phyloP scores from a whole-genome alignment of 2,113 vertebrate genomes.

The Anhinga anhinga region DNA sequence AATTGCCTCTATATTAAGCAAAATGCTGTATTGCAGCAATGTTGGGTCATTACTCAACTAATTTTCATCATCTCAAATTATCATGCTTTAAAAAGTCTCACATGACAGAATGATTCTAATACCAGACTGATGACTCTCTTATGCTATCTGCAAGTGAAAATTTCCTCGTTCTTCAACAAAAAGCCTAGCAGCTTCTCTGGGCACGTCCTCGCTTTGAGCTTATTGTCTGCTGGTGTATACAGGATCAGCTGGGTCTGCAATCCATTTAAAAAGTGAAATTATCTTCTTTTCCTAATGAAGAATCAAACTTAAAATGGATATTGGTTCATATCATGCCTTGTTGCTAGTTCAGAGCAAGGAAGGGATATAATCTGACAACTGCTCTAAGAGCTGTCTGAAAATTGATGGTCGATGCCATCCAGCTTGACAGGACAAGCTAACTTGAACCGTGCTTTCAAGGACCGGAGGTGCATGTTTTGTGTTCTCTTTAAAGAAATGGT shows the following conservation, averaged over 20 bases:
- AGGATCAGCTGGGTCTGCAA: background rate
- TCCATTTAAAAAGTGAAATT: background rate
- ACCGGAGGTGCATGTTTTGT: background rate
- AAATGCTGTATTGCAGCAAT: background rate
- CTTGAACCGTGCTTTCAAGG: background rate
- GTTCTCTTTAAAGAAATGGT: background rate
- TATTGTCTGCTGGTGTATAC: background rate
- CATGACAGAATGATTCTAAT: background rate
- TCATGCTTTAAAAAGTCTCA: background rate
- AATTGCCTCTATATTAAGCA: conserved; percentile 32
- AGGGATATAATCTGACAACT: background rate
- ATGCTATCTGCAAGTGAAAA: background rate
- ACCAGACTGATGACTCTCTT: background rate
- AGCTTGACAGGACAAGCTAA: conserved; percentile 13
- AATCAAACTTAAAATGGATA: background rate
- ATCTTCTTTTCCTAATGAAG: background rate
- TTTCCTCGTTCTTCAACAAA: background rate
- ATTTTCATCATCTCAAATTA: conserved; percentile 45
- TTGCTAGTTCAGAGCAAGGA: background rate
- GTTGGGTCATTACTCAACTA: background rate
- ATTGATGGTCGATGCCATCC: background rate
- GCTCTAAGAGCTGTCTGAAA: background rate
- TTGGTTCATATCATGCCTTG: background rate
- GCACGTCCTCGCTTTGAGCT: background rate
- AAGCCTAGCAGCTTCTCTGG: background rate